Evolutionary conservation across 2,797 vertebrate genomes (phyloP), one percentile per base, ranked within the genome.

Genomic region (Diglossa cyanea): DNA sequence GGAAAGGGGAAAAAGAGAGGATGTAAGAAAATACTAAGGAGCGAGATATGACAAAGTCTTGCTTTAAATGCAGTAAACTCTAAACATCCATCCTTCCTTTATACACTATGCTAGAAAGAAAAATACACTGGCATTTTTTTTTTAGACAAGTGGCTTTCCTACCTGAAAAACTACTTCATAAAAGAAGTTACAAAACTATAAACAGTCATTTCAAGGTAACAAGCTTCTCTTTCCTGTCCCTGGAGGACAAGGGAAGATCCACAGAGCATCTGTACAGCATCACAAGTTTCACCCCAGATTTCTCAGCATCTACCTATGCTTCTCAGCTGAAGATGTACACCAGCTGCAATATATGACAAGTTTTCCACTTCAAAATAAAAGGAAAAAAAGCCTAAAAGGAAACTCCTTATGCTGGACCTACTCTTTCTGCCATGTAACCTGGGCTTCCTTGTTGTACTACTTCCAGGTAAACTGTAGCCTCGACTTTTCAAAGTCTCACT

Each of bases 401-500:
- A 37, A 53, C 16, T 57, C 39, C 13, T 83, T 42, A 58, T 15
- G 10, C 42, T 53, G 25, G 9, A 65, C 7, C 28, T 61, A 25
- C 21, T 20, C 17, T 66, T 71, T 73, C 74, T 74, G 23, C 23
- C 35, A 30, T 2, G 3, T n/a, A 74, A 40, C n/a, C 53, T 57
- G 2, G 2, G 10, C 26, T 19, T 61, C 31, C 35, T 48, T 61
- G 21, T 63, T 31, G 14, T 4, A 16, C 14, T 42, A 3, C 35
- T 47, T 37, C 11, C 44, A 73, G 39, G 39, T 58, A 61, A 91
- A 58, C 20, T 23, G 13, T 0, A 72, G 3, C 7, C 44, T 50
- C 0, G 0, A n/a, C 9, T 63, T 39, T 30, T 45, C 14, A 18
- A 67, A 28, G 17, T 14, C 30, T 51, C 1, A 1, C 2, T 26